phyloP scores from a whole-genome alignment of 2,888 invertebrate genomes.

The Andrena haemorrhoa region DNA sequence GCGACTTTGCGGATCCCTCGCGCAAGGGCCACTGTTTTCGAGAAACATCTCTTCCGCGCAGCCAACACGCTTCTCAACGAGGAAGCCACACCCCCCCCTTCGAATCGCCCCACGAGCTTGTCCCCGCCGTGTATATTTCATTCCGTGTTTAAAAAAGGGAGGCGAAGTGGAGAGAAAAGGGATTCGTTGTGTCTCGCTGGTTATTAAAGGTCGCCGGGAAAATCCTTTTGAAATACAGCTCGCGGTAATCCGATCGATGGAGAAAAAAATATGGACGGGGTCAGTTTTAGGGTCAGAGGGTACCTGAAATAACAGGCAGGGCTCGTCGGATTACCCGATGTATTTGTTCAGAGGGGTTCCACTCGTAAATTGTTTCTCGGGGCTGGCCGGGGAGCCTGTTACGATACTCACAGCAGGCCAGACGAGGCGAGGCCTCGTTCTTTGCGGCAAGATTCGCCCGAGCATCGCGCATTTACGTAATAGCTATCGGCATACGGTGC shows the following conservation, averaged over 20 bases:
- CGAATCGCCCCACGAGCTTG: not conserved
- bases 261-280: conserved; percentile 49
- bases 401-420: conserved; percentile 35
- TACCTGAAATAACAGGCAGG: conserved; percentile 77
- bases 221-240: conserved; percentile 50
- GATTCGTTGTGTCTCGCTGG: not conserved
- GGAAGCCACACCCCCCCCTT: not conserved
- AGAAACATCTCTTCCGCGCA: not conserved
- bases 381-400: conserved; percentile 23
- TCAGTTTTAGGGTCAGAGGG: conserved; percentile 56
- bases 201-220: conserved; percentile 1
- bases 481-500: conserved; percentile 18
- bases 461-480: conserved; percentile 44
- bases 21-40: not conserved
- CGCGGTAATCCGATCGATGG: conserved; percentile 61
- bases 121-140: not conserved
- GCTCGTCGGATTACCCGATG: conserved; percentile 73
- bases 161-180: not conserved
- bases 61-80: not conserved
- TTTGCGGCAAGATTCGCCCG: conserved; percentile 39
- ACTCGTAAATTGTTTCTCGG: conserved; percentile 64
- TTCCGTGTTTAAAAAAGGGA: not conserved
- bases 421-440: conserved; percentile 17
- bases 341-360: conserved; percentile 72
- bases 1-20: too few species aligned